Conservation (phyloP, 2,888 invertebrate species). For the Chalcosyrphus nemorum region DNA sequence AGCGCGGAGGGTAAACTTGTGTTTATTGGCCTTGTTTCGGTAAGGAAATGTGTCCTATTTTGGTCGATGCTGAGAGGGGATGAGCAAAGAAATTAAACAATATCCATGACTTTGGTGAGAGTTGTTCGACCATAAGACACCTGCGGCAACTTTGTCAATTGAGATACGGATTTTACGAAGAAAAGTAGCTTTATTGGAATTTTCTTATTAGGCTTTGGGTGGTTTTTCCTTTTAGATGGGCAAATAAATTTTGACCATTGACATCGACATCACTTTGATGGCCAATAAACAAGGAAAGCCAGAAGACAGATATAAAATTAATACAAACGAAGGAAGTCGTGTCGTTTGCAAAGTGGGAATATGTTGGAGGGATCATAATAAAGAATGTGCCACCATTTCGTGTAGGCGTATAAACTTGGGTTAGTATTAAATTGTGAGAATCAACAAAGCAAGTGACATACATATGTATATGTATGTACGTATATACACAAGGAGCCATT, state of each 20-base stretch:
- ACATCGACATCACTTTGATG: conserved; percentile 21
- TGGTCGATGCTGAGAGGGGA: background rate
- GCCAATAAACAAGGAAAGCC: conserved; percentile 32
- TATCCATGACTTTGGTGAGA: background rate
- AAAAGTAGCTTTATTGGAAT: conserved; percentile 18
- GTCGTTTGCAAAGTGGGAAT: background rate
- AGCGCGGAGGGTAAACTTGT: conserved; percentile 10
- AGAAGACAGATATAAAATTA: conserved; percentile 23
- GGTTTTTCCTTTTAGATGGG: conserved; percentile 1
- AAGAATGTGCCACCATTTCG: conserved; percentile 7
- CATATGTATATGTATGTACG: background rate
- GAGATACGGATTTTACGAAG: background rate
- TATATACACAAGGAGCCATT: background rate
- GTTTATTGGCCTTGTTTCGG: conserved; percentile 24
- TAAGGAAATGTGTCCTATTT: background rate
- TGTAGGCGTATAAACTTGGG: background rate
- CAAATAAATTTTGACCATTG: conserved; percentile 22
- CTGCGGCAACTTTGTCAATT: conserved; percentile 33
- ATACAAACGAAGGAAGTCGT: background rate
- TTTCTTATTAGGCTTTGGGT: conserved; percentile 10
- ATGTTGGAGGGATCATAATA: conserved; percentile 27
- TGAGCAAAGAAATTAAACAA: conserved; percentile 24
- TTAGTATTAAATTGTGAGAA: background rate
- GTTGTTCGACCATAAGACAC: conserved; percentile 5
- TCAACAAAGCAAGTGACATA: background rate